Evolutionary conservation across 92 coral and sea anemone genomes (phyloP).

Genomic region (Pocillopora meandrina): DNA sequence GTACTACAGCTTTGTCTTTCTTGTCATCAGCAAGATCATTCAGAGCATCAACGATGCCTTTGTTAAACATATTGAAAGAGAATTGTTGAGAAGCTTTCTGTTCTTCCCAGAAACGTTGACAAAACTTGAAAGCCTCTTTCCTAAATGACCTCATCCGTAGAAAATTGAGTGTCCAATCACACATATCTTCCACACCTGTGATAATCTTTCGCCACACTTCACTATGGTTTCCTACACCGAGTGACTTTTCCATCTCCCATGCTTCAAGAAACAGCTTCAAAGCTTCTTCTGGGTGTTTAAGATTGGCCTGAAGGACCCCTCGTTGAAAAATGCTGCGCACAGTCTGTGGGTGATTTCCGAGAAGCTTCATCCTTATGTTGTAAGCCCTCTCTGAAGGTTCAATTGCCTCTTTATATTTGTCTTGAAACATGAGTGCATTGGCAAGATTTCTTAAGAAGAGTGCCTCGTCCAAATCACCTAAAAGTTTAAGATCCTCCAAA

Average conservation of each 20-base stretch:
- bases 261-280: slow-evolving; percentile 53
- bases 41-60: neutral
- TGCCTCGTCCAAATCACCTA: slow-evolving; percentile 61
- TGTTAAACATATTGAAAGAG: neutral
- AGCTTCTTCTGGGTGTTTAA: slow-evolving; percentile 36
- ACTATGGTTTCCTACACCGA: slow-evolving; percentile 62
- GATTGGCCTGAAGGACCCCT: slow-evolving; percentile 58
- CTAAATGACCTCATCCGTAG: neutral
- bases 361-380: slow-evolving; percentile 35
- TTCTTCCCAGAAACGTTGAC: slow-evolving; percentile 9
- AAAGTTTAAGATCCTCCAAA: slow-evolving; percentile 50
- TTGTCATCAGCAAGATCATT: neutral
- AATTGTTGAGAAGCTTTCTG: neutral
- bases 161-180: neutral
- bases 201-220: slow-evolving; percentile 39
- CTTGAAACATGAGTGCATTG: slow-evolving; percentile 47
- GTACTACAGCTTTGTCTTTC: neutral
- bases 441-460: slow-evolving; percentile 68
- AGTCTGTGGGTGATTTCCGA: slow-evolving; percentile 64
- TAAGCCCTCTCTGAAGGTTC: slow-evolving; percentile 59
- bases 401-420: slow-evolving; percentile 49
- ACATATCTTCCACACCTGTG: slow-evolving; percentile 18
- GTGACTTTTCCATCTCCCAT: slow-evolving; percentile 68
- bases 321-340: slow-evolving; percentile 63
- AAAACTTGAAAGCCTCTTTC: slow-evolving; percentile 24